These are phyloP conservation scores for Lutraria rhynchaena DNA, from an alignment of 1,140 invertebrate genomes.

Conservation along the genomic window DNA sequence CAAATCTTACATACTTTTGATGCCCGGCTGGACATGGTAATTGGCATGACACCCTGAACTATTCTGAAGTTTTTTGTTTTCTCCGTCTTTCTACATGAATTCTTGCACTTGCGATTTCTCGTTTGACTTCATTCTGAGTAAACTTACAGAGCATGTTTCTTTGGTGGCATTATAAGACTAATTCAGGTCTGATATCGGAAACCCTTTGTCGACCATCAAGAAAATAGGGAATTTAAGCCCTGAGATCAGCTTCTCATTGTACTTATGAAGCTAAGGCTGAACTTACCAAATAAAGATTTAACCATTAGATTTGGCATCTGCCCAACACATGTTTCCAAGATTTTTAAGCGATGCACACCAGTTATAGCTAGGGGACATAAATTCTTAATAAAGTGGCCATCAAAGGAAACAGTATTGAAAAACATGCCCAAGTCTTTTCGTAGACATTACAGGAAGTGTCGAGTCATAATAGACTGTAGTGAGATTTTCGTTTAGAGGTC, in stretches of 20 bases:
- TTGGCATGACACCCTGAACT: slow-evolving; percentile 61
- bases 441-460: slow-evolving; percentile 3
- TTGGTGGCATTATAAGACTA: slow-evolving; percentile 51
- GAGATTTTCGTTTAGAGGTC: slow-evolving; percentile 42
- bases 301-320: slow-evolving; percentile 1
- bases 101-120: slow-evolving; percentile 43
- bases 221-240: too few species aligned
- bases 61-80: slow-evolving; percentile 59
- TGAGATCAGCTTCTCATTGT: too few species aligned
- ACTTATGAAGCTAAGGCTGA: slow-evolving; percentile 21
- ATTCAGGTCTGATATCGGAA: slow-evolving; percentile 46
- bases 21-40: slow-evolving; percentile 34
- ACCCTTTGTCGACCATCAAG: slow-evolving; percentile 50
- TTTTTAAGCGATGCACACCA: not conserved
- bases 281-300: slow-evolving; percentile 1
- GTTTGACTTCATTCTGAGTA: slow-evolving; percentile 16
- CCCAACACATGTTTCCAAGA: not conserved
- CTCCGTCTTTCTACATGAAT: slow-evolving; percentile 57
- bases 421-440: not conserved
- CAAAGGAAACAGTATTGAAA: slow-evolving; percentile 19
- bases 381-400: not conserved
- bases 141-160: slow-evolving; percentile 38
- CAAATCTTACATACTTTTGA: slow-evolving; percentile 60
- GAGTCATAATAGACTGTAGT: slow-evolving; percentile 47
- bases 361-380: not conserved